Evolutionary conservation across 2,113 vertebrate species (phyloP).

Genomic region (Xyrauchen texanus): DNA sequence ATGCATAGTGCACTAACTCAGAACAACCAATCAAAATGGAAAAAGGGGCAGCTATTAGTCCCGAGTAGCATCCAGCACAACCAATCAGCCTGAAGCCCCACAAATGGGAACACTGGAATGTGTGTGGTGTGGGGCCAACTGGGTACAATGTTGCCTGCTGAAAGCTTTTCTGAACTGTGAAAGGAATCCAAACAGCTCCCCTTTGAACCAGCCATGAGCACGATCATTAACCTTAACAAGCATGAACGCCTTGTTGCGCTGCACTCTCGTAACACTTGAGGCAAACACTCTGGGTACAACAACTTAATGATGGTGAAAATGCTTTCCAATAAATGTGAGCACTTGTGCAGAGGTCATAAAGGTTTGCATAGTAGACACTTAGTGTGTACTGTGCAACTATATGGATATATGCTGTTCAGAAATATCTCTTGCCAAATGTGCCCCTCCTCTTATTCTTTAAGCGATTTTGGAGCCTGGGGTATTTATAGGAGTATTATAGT

Average conservation of each 20-base stretch:
- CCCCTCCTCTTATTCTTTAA: constrained; percentile 8
- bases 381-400: background rate
- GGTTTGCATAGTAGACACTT: background rate
- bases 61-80: background rate
- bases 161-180: background rate
- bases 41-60: background rate
- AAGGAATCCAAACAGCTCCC: constrained; percentile 13
- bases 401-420: constrained; percentile 1
- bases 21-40: background rate
- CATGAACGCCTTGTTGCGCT: background rate
- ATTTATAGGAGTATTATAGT: constrained; percentile 42
- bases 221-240: constrained; percentile 30
- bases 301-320: constrained; percentile 1
- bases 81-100: background rate
- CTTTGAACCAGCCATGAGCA: background rate
- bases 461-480: constrained; percentile 2
- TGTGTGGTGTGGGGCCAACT: background rate
- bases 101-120: background rate
- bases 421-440: constrained; percentile 38
- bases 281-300: background rate
- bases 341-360: background rate
- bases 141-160: background rate
- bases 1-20: background rate
- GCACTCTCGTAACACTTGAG: background rate
- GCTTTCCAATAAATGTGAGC: constrained; percentile 1